Evolutionary conservation across 2,888 invertebrate genomes (phyloP).

Genomic region (Watsonalla binaria): DNA sequence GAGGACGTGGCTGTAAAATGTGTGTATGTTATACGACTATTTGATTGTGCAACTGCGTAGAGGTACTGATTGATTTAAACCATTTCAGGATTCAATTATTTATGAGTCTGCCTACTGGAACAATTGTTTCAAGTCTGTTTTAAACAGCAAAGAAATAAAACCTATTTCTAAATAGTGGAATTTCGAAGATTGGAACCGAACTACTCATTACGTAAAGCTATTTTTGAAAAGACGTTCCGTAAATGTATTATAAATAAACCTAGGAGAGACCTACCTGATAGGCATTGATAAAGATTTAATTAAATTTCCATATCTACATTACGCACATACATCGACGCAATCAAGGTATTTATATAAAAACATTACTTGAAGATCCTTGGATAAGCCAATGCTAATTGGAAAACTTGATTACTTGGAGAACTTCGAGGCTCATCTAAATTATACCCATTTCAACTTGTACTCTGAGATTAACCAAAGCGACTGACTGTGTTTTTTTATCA

Average conservation of each 20-base stretch:
- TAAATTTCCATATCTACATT: not conserved
- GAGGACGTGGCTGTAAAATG: conserved; percentile 49
- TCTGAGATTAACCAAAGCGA: conserved; percentile 42
- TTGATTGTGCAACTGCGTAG: conserved; percentile 3
- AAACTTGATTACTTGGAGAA: conserved; percentile 45
- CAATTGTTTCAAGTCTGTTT: too few relatives aligned
- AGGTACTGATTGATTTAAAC: conserved; percentile 43
- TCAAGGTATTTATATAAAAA: not conserved
- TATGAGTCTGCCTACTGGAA: too few relatives aligned
- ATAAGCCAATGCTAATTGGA: conserved; percentile 39
- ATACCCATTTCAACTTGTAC: conserved; percentile 37
- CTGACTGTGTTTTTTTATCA: conserved; percentile 43
- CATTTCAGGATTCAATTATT: not conserved
- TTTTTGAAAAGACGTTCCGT: too few relatives aligned
- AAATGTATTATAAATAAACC: too few relatives aligned
- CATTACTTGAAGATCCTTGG: conserved; percentile 1
- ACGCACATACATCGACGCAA: not conserved
- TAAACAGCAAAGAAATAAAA: too few relatives aligned
- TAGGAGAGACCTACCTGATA: too few relatives aligned
- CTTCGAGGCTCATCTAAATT: conserved; percentile 53
- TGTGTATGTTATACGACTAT: conserved; percentile 43
- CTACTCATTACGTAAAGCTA: too few relatives aligned
- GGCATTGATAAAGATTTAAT: too few relatives aligned
- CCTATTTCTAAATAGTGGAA: too few relatives aligned
- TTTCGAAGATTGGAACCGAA: too few relatives aligned